These are phyloP conservation scores for Aphelinus atriplicis DNA, from an alignment of 1,140 invertebrate species.

Conservation along the genomic window DNA sequence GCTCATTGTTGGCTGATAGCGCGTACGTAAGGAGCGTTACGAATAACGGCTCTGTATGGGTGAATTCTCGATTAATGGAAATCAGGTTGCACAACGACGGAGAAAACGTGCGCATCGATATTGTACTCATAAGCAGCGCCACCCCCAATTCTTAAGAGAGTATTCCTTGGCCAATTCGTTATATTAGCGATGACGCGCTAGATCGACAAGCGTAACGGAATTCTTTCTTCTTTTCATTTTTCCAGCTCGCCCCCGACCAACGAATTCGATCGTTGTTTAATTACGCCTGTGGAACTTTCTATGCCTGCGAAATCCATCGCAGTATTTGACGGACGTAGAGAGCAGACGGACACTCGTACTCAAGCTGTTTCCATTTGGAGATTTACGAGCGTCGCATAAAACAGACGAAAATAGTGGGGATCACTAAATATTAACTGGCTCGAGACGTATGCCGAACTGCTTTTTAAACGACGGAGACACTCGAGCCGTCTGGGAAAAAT, in stretches of 20 bases:
- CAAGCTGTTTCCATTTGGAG: not conserved
- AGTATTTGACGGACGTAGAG: not conserved
- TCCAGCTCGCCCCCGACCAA: not conserved
- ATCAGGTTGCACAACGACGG: conserved; percentile 13
- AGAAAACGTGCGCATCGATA: not conserved
- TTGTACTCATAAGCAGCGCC: not conserved
- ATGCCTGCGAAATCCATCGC: not conserved
- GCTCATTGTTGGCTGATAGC: conserved; percentile 3
- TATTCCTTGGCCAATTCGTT: conserved; percentile 14
- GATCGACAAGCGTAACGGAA: conserved; percentile 24
- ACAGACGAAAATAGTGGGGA: not conserved
- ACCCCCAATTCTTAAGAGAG: conserved; percentile 3
- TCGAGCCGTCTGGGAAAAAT: conserved; percentile 19
- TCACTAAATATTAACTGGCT: conserved; percentile 19
- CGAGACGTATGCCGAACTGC: not conserved
- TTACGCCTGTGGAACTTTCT: conserved; percentile 6
- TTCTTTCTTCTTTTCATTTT: conserved; percentile 5
- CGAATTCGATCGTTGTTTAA: not conserved
- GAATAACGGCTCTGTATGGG: not conserved
- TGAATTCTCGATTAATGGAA: conserved; percentile 38
- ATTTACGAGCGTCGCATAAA: conserved; percentile 5
- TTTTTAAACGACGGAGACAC: conserved; percentile 25
- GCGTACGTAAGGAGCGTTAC: conserved; percentile 27
- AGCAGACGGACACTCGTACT: not conserved
- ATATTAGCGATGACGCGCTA: conserved; percentile 6